These are phyloP conservation scores for Gorsachius magnificus DNA, from an alignment of 2,797 vertebrate genomes.

Conservation along the genomic window DNA sequence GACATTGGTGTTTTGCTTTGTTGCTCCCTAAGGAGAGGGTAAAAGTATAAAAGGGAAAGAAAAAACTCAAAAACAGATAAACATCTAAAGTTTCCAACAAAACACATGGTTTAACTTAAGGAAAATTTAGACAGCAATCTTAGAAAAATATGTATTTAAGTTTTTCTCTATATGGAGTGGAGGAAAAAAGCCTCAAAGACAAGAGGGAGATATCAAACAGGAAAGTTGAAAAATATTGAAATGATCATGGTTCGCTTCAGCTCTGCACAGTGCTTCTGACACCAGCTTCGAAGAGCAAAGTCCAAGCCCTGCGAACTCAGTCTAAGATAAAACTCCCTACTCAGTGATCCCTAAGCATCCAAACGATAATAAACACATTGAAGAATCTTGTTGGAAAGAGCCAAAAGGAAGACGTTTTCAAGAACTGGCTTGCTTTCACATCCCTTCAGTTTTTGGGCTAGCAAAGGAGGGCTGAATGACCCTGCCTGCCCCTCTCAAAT, in stretches of 20 bases:
- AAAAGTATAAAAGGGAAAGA: constrained; percentile 36
- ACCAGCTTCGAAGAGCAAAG: neutral
- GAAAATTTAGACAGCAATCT: constrained; percentile 48
- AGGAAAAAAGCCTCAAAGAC: neutral
- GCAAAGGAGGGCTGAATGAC: neutral
- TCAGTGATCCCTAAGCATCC: neutral
- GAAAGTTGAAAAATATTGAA: neutral
- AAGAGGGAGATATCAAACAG: neutral
- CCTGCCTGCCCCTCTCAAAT: neutral
- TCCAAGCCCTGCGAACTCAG: neutral
- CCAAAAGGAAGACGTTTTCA: constrained; percentile 9
- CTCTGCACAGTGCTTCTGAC: neutral
- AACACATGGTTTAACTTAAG: constrained; percentile 72
- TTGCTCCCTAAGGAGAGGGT: constrained; percentile 40
- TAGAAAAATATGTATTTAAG: constrained; percentile 62
- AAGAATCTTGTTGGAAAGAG: neutral
- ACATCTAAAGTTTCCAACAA: constrained; percentile 57
- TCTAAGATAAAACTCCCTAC: neutral
- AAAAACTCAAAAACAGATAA: constrained; percentile 56
- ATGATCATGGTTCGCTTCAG: neutral
- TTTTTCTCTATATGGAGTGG: constrained; percentile 23
- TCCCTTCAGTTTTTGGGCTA: neutral
- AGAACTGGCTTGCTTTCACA: neutral
- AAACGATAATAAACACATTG: constrained; percentile 22
- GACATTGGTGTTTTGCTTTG: constrained; percentile 26